A percentile compares a stretch with the other conserved stretches of the same genome.
Conservation (phyloP, 2,797 vertebrate genomes). For the Knipowitschia caucasica region DNA sequence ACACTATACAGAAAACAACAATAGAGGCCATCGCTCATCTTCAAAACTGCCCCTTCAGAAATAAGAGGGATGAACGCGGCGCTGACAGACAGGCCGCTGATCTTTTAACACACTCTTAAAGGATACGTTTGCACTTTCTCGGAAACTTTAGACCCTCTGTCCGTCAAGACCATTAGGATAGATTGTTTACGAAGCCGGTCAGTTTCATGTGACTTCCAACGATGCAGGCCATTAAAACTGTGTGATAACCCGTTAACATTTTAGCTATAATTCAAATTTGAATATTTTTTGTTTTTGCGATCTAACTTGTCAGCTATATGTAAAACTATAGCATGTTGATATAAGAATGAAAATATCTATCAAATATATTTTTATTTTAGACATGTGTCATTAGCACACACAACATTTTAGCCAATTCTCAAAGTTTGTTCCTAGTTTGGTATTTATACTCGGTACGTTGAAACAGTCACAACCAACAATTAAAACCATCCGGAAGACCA, state of each 20-base stretch:
- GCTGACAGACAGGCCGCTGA: background rate
- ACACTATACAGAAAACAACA: background rate
- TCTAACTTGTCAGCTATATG: too few relatives aligned
- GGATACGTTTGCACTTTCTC: constrained; percentile 23
- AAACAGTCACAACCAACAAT: too few relatives aligned
- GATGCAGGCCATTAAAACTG: background rate
- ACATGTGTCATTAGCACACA: too few relatives aligned
- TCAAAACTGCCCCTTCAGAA: background rate
- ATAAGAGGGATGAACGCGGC: too few relatives aligned
- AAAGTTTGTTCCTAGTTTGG: too few relatives aligned
- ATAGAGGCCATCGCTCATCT: background rate
- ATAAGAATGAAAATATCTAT: too few relatives aligned
- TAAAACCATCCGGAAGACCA: too few relatives aligned
- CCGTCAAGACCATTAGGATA: background rate
- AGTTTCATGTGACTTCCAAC: constrained; percentile 4
- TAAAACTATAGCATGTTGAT: too few relatives aligned
- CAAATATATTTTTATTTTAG: too few relatives aligned
- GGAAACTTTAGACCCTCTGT: constrained; percentile 18
- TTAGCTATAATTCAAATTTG: background rate
- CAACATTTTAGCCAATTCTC: too few relatives aligned
- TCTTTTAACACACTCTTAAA: constrained; percentile 3
- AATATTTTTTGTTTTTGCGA: too few relatives aligned
- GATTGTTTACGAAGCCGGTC: constrained; percentile 12
- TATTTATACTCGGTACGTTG: too few relatives aligned
- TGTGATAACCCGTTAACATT: background rate